phyloP scores from a whole-genome alignment of 2,797 vertebrate genomes.

The Gymnocypris eckloni region DNA sequence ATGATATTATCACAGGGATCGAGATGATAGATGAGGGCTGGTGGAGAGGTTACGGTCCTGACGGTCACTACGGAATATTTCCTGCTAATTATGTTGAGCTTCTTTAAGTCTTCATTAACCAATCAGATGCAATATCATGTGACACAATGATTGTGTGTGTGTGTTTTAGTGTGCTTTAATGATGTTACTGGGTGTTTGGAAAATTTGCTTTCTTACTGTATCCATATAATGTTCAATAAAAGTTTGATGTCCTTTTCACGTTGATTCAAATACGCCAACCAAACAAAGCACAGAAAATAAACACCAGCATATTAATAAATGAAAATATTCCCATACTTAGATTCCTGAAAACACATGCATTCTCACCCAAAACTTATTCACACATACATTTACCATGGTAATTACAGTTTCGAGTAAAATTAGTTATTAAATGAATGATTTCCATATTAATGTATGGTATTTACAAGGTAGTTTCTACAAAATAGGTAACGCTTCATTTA shows the following conservation, averaged over 20 bases:
- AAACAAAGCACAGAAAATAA: not conserved
- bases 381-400: not conserved
- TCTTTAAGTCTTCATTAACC: slow-evolving; percentile 64
- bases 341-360: not conserved
- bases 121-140: not conserved
- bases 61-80: slow-evolving; percentile 89
- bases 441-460: not conserved
- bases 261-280: not conserved
- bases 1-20: slow-evolving; percentile 89
- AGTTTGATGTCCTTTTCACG: not conserved
- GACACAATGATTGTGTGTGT: not conserved
- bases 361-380: not conserved
- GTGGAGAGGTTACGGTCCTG: slow-evolving; percentile 88
- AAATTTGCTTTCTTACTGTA: not conserved
- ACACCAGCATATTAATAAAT: not conserved
- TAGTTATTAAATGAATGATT: not conserved
- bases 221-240: slow-evolving; percentile 35
- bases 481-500: not conserved
- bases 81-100: slow-evolving; percentile 92
- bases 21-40: slow-evolving; percentile 93
- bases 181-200: not conserved
- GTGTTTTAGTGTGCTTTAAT: not conserved
- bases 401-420: not conserved
- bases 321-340: not conserved
- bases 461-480: not conserved